Evolutionary conservation across 2,888 invertebrate species (phyloP).

Genomic region (Colletes collaris): DNA sequence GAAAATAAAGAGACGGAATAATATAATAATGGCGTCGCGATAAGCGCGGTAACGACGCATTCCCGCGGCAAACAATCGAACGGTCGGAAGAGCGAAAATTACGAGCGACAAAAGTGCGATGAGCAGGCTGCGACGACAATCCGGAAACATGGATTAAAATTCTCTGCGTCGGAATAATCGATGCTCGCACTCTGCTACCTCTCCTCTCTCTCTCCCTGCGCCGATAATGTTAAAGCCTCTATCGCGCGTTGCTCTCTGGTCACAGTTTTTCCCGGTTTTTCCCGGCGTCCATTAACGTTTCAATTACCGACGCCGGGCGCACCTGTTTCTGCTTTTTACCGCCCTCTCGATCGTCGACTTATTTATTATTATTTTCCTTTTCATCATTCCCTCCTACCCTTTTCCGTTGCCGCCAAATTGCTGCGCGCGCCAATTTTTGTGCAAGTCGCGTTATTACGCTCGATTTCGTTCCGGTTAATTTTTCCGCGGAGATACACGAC

Average conservation of each 20-base stretch:
- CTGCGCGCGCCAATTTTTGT: not conserved
- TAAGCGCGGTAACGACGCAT: constrained; percentile 1
- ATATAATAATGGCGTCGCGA: constrained; percentile 3
- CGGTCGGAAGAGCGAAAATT: constrained; percentile 28
- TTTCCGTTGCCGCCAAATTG: not conserved
- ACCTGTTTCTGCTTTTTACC: constrained; percentile 44
- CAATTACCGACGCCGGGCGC: constrained; percentile 67
- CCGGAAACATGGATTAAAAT: constrained; percentile 53
- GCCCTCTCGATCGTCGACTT: not conserved
- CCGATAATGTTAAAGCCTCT: constrained; percentile 40
- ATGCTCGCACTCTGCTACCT: constrained; percentile 1
- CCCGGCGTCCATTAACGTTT: constrained; percentile 68
- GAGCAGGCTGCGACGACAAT: constrained; percentile 19
- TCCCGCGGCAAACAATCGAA: constrained; percentile 16
- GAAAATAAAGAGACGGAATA: not conserved
- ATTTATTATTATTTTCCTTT: not conserved
- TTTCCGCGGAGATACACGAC: no score
- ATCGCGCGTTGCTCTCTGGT: not conserved
- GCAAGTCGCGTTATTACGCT: no score
- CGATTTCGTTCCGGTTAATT: no score
- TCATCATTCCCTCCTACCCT: not conserved
- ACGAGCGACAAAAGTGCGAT: constrained; percentile 37
- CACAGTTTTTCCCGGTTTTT: constrained; percentile 30
- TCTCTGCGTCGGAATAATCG: constrained; percentile 11
- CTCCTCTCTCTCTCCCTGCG: no score